Evolutionary conservation across 2,888 invertebrate genomes (phyloP), one percentile per base, ranked within the genome.

Genomic region (Tiliacea citrago): DNA sequence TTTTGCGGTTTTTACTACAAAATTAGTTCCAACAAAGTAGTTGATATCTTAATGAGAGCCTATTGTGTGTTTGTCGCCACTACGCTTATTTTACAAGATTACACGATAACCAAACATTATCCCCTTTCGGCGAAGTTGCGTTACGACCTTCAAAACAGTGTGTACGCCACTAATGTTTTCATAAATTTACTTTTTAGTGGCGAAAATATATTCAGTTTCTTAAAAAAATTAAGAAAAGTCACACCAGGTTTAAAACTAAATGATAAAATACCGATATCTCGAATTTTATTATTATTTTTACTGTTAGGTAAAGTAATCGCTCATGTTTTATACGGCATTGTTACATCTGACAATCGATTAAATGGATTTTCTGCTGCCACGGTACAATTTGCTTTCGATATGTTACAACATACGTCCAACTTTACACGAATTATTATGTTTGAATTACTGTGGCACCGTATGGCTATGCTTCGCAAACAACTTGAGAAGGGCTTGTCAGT

Each of bases 391-490:
- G 18, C 0, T 5, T 10, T 61, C 2, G 24, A 29, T 13, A 18
- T 53, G 3, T 2, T 0, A 10, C 18, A 53, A 13, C 5, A 18
- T 45, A 6, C 13, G 12, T 68, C 60, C 0, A 47, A 47, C 1
- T 60, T 60, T 35, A 21, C 77, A n/a, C 58, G 53, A 60, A 70
- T 79, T 24, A 55, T 65, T 3, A 71, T 60, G 49, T 71, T 79
- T 12, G 78, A 77, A 24, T 18, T 47, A 47, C 16, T 75, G 6
- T 75, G 75, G 69, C 53, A 39, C 13, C 78, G 24, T 29, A 61
- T 68, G 47, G 18, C 29, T 29, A 49, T 29, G 24, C 60, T 75
- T 53, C 45, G 69, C 5, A 61, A 61, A 29, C 51, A 68, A 10
- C 0, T 78, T 0, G 51, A 75, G 13, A 21, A n/a, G 12, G 18